Percentiles rank a stretch among this genome's conserved stretches.
Conservation (phyloP, 2,797 vertebrate genomes). For the Sarcophilus harrisii region DNA sequence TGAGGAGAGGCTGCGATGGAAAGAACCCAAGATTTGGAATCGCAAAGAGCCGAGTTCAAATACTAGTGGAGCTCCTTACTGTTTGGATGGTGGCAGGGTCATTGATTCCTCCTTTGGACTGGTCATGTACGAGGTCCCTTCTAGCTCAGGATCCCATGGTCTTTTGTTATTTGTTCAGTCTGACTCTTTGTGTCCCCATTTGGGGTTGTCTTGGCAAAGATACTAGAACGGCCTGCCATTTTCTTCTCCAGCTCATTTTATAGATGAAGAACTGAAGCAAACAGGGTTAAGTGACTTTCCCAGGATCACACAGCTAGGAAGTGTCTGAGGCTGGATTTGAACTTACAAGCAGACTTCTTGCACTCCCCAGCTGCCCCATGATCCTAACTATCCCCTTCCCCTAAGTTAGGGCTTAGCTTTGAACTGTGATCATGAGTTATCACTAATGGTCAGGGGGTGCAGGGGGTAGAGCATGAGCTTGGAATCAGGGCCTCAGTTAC, state of each 20-base stretch:
- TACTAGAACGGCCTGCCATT: not conserved
- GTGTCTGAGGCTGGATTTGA: not conserved
- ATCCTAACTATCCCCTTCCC: not conserved
- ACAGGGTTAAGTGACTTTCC: not conserved
- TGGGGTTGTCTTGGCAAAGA: not conserved
- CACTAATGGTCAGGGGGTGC: not conserved
- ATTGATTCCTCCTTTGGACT: not conserved
- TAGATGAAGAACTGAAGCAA: not conserved
- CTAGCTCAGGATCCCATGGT: not conserved
- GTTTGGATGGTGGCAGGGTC: not conserved
- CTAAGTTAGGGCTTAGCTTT: not conserved
- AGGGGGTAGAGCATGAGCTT: not conserved
- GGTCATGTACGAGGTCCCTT: not conserved
- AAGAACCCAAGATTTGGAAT: not conserved
- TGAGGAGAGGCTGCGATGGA: not conserved
- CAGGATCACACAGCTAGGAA: not conserved
- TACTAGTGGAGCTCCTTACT: not conserved
- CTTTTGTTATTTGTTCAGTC: not conserved
- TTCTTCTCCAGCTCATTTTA: not conserved
- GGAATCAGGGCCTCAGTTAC: not conserved
- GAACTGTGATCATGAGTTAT: not conserved
- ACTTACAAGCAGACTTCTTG: too few relatives aligned
- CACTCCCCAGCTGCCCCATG: not conserved
- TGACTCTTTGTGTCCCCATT: not conserved
- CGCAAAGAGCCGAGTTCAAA: not conserved